Base-by-base conservation (phyloP, 1,140 invertebrate species). In the Himalopsyche phryganea region DNA sequence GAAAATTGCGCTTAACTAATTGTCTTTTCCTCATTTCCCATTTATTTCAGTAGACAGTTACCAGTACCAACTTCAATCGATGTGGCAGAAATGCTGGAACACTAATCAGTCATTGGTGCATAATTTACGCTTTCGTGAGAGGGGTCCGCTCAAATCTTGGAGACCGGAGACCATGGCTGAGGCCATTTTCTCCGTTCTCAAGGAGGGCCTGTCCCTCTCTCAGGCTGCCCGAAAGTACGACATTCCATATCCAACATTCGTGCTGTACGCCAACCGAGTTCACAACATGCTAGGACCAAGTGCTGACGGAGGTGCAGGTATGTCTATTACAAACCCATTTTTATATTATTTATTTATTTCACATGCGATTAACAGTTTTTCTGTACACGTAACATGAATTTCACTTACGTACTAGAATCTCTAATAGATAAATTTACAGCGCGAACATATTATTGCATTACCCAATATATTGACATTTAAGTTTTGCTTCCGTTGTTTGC, bases 71-170 rank as follows among this genome's bases (percentile, higher is more conserved):
- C 77, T 94, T 70, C 92, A 94, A 73, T 91, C 88, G 32, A 91
- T 93, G 85, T 94, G 92, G 92, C 92, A 94, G 73, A 94, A 93
- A 71, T 93, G 91, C 74, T 94, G 91, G 91, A 93, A 88, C 70
- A 92, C 89, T 49, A 91, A 91, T 75, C 90, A 92, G 72, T 89
- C 86, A 61, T 78, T 92, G 63, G 87, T 92, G 28, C 91, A 94
- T 74, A 91, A 92, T 69, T 77, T 94, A 66, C 82, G 91, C 47
- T 94, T 94, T 79, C 83, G 92, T n/a, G 92, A 94, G 72, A 84
- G 92, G 40, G 92, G 92, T 2, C 92, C 92, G 0, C 78, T 94
- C 51, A 95, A 95, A 73, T 92, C 91, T 17, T 95, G 92, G 92
- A 78, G 91, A 33, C 91, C 91, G 1, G 92, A 94, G 75, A 94